phyloP scores from a whole-genome alignment of 92 coral and sea anemone genomes.

The Montipora capitata region DNA sequence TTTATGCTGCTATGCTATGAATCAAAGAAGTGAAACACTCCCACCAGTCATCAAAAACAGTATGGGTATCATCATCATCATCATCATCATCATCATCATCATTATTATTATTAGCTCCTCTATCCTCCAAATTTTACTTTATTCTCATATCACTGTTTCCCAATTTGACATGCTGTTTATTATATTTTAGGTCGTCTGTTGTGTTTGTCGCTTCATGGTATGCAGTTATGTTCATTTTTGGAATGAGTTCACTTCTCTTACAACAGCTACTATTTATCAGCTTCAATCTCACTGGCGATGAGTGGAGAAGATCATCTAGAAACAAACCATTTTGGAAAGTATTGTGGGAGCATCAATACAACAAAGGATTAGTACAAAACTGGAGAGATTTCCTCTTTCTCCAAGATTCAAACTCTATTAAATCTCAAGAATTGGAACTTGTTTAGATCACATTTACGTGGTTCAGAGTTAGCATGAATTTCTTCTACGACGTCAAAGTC shows the following conservation, averaged over 20 bases:
- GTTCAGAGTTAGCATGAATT: no score
- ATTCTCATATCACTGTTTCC: no score
- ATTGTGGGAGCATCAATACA: constrained; percentile 74
- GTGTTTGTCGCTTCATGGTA: constrained; percentile 89
- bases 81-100: no score
- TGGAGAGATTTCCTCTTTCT: constrained; percentile 86
- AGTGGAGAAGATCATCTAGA: constrained; percentile 87
- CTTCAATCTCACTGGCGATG: constrained; percentile 94
- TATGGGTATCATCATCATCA: no score
- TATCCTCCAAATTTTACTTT: no score
- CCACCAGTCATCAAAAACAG: no score
- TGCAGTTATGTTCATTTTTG: constrained; percentile 73
- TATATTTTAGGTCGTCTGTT: constrained; percentile 73
- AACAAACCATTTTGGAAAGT: constrained; percentile 82
- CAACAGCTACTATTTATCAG: constrained; percentile 91
- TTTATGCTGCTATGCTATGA: no score
- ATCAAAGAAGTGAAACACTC: no score
- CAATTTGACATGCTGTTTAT: background rate
- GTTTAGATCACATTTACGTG: background rate
- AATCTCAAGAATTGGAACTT: constrained; percentile 38
- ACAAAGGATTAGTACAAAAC: constrained; percentile 88
- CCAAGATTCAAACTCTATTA: background rate
- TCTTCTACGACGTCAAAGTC: no score
- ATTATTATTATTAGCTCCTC: no score
- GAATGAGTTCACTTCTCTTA: constrained; percentile 81